phyloP scores from a whole-genome alignment of 1,140 invertebrate genomes.

The Oppia nitens region DNA sequence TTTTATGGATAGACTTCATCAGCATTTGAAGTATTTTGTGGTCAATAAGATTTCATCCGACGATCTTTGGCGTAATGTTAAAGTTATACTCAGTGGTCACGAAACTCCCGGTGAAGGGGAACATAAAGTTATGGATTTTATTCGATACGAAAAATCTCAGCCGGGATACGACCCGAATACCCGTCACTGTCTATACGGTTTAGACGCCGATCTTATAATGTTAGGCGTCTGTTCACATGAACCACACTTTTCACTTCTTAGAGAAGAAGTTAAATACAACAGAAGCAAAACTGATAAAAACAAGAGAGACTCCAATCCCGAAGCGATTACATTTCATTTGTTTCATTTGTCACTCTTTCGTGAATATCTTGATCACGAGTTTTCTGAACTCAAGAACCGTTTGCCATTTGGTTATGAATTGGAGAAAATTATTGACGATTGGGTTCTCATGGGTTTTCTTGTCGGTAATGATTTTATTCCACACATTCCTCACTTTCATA shows the following conservation, averaged over 20 bases:
- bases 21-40: conserved; percentile 72
- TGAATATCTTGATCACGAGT: conserved; percentile 86
- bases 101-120: conserved; percentile 67
- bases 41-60: conserved; percentile 66
- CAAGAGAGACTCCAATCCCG: conserved; percentile 38
- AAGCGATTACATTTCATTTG: conserved; percentile 80
- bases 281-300: conserved; percentile 12
- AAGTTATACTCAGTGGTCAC: conserved; percentile 32
- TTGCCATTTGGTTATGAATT: conserved; percentile 56
- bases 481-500: conserved; percentile 80
- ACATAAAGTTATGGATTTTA: conserved; percentile 98
- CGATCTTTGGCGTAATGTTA: conserved; percentile 49
- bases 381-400: conserved; percentile 48
- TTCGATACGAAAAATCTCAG: conserved; percentile 63
- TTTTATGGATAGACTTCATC: conserved; percentile 72
- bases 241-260: conserved; percentile 72
- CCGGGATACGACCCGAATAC: conserved; percentile 70
- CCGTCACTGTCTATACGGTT: conserved; percentile 80
- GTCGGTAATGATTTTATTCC: conserved; percentile 98
- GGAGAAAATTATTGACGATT: conserved; percentile 57
- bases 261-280: conserved; percentile 59
- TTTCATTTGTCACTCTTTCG: conserved; percentile 76
- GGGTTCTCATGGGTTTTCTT: conserved; percentile 82
- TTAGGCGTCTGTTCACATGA: conserved; percentile 82
- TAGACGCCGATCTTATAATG: conserved; percentile 93